Evolutionary conservation across 2,888 invertebrate species (phyloP).

Genomic region (Smittia sp.): DNA sequence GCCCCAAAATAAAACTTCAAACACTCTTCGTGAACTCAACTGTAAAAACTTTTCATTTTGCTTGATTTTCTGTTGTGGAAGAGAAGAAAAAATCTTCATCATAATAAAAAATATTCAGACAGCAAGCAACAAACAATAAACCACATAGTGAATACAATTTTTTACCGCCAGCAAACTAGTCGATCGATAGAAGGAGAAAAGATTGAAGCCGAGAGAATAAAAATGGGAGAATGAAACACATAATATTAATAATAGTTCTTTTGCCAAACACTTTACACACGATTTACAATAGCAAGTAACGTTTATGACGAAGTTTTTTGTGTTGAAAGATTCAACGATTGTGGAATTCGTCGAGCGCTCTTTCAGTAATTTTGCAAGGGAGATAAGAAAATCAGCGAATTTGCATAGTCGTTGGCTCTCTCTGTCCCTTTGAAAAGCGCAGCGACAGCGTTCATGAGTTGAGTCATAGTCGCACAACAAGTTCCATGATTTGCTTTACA

Average conservation of each 20-base stretch:
- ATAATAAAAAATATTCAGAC: not conserved
- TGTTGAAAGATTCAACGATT: not conserved
- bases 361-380: not conserved
- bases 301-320: not conserved
- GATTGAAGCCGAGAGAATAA: conserved; percentile 9
- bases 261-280: conserved; percentile 26
- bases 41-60: conserved; percentile 10
- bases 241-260: conserved; percentile 25
- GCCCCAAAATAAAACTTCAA: not conserved
- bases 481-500: too few relatives aligned
- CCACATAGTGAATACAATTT: conserved; percentile 23
- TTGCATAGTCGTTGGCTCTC: not conserved
- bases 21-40: conserved; percentile 10
- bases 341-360: not conserved
- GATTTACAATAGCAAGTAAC: not conserved
- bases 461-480: too few relatives aligned
- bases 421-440: not conserved
- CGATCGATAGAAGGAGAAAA: conserved; percentile 24
- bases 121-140: conserved; percentile 1
- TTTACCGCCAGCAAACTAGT: conserved; percentile 42
- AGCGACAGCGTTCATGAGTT: not conserved
- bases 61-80: not conserved
- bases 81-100: not conserved
- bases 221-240: conserved; percentile 13
- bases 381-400: not conserved